Evolutionary conservation across 2,113 vertebrate genomes (phyloP), one percentile per base, ranked within the genome.

Genomic region (Phylloscopus trochilus): DNA sequence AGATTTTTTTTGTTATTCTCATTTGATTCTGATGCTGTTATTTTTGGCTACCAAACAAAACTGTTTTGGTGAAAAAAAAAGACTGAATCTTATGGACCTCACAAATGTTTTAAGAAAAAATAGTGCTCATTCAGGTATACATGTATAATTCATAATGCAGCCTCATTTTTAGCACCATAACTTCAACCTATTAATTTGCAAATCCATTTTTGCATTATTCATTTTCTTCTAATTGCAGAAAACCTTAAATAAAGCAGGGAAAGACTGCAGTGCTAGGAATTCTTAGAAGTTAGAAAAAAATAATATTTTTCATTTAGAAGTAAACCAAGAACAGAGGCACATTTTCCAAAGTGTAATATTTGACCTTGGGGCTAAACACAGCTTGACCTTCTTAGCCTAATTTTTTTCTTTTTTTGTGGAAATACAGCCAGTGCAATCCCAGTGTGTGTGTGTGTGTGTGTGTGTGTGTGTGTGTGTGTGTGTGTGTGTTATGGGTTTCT

Each of bases 151-250:
- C 86, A 96, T 90, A 82, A 69, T 10, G 27, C 46, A 90, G 55
- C 41, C 26, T 81, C 76, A 87, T 92, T 96, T 96, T 94, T 90
- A 89, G 60, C 47, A 83, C 17, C 68, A 78, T 63, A 90, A 92
- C 81, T 85, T 75, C 79, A 94, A 49, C 8, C 56, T 21, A 73
- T 93, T 95, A 94, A 95, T 96, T 96, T 94, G 85, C 85, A 94
- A 95, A 95, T 93, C 47, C 58, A 70, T 89, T 83, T 94, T 78
- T 95, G 88, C 85, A 94, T 93, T 89, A 95, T 97, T 97, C 76
- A 94, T 95, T 92, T 90, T 92, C 60, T 87, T 93, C 64, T 96
- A 93, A 95, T 95, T 95, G 72, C 60, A 92, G 49, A 88, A 89
- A 94, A 72, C 44, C 83, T 90, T 79, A 94, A 96, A 89, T 78